Evolutionary conservation across 2,797 vertebrate species (phyloP).

Genomic region (Bovichtus variegatus): DNA sequence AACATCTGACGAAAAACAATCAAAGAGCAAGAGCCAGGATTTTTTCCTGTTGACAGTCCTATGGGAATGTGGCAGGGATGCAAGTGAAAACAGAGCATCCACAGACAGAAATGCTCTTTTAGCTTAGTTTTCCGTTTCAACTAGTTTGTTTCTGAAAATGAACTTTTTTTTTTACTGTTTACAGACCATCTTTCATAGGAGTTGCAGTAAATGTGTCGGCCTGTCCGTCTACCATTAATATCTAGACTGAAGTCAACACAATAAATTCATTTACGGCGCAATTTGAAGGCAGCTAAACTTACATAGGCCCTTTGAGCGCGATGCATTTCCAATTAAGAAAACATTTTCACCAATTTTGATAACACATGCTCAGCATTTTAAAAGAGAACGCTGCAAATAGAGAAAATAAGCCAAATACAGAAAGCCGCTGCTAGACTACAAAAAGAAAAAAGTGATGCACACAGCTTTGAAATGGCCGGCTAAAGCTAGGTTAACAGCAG

Average conservation of each 20-base stretch:
- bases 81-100: background rate
- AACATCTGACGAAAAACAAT: background rate
- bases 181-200: background rate
- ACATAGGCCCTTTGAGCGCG: fast-evolving
- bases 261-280: background rate
- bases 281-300: background rate
- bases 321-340: too few species aligned
- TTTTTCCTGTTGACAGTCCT: background rate
- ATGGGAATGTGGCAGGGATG: background rate
- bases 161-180: background rate
- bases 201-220: background rate
- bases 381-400: background rate
- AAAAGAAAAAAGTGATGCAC: too few species aligned
- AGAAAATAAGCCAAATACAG: background rate
- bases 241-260: background rate
- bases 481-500: background rate
- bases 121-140: background rate
- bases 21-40: background rate
- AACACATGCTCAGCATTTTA: background rate
- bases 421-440: too few species aligned
- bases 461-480: fast-evolving
- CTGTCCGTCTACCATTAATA: background rate
- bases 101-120: background rate
- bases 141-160: background rate
- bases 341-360: background rate